Percentiles rank a stretch among this genome's conserved stretches.
phyloP scores from a whole-genome alignment of 2,797 vertebrate species.

The Centropyge bicolor region DNA sequence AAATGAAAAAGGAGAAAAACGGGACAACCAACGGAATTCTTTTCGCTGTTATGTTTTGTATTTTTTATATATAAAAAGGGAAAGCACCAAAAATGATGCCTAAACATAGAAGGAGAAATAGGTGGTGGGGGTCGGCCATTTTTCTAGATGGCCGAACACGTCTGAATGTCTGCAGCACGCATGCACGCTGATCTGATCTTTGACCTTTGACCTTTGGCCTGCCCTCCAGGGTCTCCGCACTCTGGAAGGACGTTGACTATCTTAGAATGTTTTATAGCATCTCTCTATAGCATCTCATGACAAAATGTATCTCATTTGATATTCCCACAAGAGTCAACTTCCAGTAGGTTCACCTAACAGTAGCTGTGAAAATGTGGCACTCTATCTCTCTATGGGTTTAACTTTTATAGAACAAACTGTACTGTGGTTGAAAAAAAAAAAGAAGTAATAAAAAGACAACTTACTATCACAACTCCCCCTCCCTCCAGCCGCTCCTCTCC shows the following conservation, averaged over 20 bases:
- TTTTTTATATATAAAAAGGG: slow-evolving; percentile 93
- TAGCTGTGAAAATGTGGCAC: slow-evolving; percentile 86
- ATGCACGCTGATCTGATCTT: slow-evolving; percentile 85
- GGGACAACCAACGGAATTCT: slow-evolving; percentile 78
- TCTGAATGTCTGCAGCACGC: slow-evolving; percentile 86
- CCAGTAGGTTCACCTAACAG: slow-evolving; percentile 83
- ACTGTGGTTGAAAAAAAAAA: slow-evolving; percentile 79
- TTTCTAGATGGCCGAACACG: slow-evolving; percentile 76
- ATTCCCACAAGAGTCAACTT: slow-evolving; percentile 80
- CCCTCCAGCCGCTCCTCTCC: slow-evolving; percentile 48
- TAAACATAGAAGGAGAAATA: slow-evolving; percentile 76
- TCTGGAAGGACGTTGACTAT: slow-evolving; percentile 74
- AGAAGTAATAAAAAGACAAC: slow-evolving; percentile 76
- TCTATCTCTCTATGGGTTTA: slow-evolving; percentile 82
- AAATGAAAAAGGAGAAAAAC: slow-evolving; percentile 70
- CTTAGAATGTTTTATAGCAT: slow-evolving; percentile 86
- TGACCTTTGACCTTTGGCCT: slow-evolving; percentile 77
- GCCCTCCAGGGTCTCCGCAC: slow-evolving; percentile 66
- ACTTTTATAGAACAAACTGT: slow-evolving; percentile 87
- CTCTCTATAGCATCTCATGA: slow-evolving; percentile 84
- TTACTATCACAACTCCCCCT: slow-evolving; percentile 72
- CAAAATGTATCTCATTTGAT: slow-evolving; percentile 80
- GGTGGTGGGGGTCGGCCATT: slow-evolving; percentile 69
- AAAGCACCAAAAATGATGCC: slow-evolving; percentile 88
- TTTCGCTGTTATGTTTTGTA: slow-evolving; percentile 91